Evolutionary conservation across 2,113 vertebrate species (phyloP), one percentile per base, ranked within the genome.

Genomic region (Tringa solitaria): DNA sequence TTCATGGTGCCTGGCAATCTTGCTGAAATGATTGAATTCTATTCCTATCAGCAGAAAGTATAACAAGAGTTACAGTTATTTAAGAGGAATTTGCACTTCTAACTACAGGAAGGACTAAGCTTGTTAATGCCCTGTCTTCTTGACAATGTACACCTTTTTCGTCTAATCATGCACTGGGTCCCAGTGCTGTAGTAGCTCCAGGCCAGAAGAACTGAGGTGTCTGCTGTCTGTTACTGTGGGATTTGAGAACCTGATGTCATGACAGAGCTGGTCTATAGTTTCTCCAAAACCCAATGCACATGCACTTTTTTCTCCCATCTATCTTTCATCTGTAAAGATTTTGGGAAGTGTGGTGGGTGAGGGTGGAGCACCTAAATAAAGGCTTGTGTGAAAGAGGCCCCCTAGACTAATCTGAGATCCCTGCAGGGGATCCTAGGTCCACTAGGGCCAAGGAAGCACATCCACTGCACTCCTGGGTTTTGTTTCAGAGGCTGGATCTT

Each of bases 21-120:
- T 90, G 57, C 86, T 88, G 86, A 94, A 94, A 85, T 61, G 61
- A 82, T 72, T 84, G 83, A 94, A 79, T 93, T 92, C 37, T 53
- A 60, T 41, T 84, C 61, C 43, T 56, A 43, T 64, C 75, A 84
- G 45, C 41, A 96, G 89, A 95, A 93, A 93, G 64, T 72, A 83
- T 50, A 61, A 87, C 92, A 87, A 46, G 15, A 78, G 54, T 81
- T 93, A 48, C 28, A 74, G 69, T 70, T 91, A 75, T 67, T 94
- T 82, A 86, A 63, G 46, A 81, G 32, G 39, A 87, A 89, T 86
- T 65, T 75, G 48, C 65, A 61, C 60, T 51, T 94, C 41, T 63
- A 59, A 59, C 50, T 88, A 46, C 33, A 64, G 41, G 86, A 81
- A 90, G 30, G 27, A 93, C 84, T 79, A 59, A 64, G 39, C 39